phyloP scores from a whole-genome alignment of 2,797 vertebrate genomes.

The Schizothorax lantsangensis region DNA sequence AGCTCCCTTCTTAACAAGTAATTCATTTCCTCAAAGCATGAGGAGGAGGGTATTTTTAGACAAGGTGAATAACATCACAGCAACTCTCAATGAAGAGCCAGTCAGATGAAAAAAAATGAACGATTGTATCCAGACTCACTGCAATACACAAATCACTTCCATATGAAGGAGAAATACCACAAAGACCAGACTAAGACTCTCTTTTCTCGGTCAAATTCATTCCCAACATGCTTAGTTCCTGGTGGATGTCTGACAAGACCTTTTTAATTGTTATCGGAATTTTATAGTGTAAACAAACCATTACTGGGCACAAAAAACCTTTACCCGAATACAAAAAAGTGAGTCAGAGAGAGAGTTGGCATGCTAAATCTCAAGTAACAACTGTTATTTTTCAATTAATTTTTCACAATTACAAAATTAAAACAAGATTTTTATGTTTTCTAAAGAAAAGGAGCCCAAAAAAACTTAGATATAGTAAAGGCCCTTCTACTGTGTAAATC shows the following conservation, averaged over 20 bases:
- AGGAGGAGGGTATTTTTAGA: slow-evolving; percentile 49
- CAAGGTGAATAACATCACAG: slow-evolving; percentile 57
- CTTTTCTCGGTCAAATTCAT: slow-evolving; percentile 34
- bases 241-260: neutral
- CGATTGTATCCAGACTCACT: slow-evolving; percentile 39
- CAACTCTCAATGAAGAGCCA: slow-evolving; percentile 35
- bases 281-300: slow-evolving; percentile 32
- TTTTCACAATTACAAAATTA: neutral
- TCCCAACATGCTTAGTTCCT: slow-evolving; percentile 30
- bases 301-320: neutral
- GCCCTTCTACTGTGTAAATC: neutral
- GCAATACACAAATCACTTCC: slow-evolving; percentile 54
- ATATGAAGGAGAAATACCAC: slow-evolving; percentile 49
- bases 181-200: slow-evolving; percentile 24
- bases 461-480: neutral
- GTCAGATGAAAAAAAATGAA: slow-evolving; percentile 34
- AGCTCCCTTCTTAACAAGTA: slow-evolving; percentile 44
- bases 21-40: slow-evolving; percentile 55
- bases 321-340: neutral
- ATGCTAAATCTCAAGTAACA: neutral
- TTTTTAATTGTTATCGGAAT: slow-evolving; percentile 32
- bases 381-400: neutral
- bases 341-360: neutral
- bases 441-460: neutral
- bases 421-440: neutral